Evolutionary conservation across 2,797 vertebrate species (phyloP), one percentile per base, ranked within the genome.

Genomic region (Dallia pectoralis): DNA sequence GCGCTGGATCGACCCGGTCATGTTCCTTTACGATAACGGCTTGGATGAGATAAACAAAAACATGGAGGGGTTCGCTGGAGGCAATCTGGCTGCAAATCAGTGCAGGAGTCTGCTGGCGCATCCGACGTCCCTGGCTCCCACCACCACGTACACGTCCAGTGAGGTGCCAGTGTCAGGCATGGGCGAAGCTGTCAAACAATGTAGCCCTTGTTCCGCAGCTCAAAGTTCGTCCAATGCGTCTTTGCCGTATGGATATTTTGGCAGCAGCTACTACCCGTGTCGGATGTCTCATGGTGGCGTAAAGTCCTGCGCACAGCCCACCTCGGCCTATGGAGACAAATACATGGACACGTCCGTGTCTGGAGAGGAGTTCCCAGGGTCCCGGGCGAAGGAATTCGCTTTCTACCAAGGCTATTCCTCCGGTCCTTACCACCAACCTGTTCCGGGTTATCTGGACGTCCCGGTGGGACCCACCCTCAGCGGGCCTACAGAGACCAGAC

Each of bases 1-100:
- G 88, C 97, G 95, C 95, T 99, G 97, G 97, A 95, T 97, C 92
- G 97, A 98, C 94, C 97, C 97, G 92, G 95, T 98, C 93, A 98
- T 99, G 97, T 99, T 98, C 80, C 95, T 99, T 85, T 98, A 98
- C 95, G 97, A 98, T 94, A 96, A 95, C 95, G 91, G 91, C 80
- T 90, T 94, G 91, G 95, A 99, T 91, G 97, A 98, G 79, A 95
- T 96, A 91, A 96, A 92, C 93, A 97, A 97, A 92, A 98, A 95
- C 93, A 98, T 99, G 97, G 97, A 98, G 85, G 95, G 92, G 76
- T 94, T 93, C 77, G 85, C 91, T n/a, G 93, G 93, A 87, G 95
- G 96, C 82, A 97, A 96, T 91, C 96, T 96, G 75, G 94, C 96
- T 56, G 95, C 96, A 81, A 98, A 94, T 90, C 96, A 98, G 90